phyloP scores from a whole-genome alignment of 2,113 vertebrate species.

The Petroica traversi region DNA sequence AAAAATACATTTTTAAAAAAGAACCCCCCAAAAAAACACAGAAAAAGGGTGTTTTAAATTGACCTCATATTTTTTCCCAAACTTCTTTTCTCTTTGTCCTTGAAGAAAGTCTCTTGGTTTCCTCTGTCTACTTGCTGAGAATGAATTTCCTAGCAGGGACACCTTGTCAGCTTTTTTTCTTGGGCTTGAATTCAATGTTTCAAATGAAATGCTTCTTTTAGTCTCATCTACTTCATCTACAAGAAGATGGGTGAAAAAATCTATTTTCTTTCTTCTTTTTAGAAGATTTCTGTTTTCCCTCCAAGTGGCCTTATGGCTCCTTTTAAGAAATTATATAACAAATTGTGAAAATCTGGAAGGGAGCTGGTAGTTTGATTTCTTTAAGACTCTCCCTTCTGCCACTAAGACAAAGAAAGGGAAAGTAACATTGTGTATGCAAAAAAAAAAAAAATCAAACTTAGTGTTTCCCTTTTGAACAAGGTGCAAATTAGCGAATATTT shows the following conservation, averaged over 20 bases:
- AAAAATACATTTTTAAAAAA: background rate
- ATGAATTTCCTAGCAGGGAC: constrained; percentile 19
- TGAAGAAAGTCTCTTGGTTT: constrained; percentile 33
- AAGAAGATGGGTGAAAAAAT: constrained; percentile 8
- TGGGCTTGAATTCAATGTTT: constrained; percentile 21
- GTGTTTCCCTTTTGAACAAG: constrained; percentile 57
- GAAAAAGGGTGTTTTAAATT: background rate
- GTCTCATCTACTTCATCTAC: constrained; percentile 39
- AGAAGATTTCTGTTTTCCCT: background rate
- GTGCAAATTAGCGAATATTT: constrained; percentile 69
- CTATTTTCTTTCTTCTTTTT: constrained; percentile 53
- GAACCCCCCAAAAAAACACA: background rate
- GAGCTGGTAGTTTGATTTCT: constrained; percentile 38
- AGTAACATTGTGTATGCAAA: background rate
- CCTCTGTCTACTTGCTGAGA: background rate
- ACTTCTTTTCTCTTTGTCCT: constrained; percentile 25
- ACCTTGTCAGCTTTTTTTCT: constrained; percentile 32
- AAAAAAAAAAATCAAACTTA: constrained; percentile 24
- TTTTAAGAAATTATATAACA: constrained; percentile 60
- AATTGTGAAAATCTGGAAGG: constrained; percentile 45
- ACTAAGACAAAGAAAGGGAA: constrained; percentile 55
- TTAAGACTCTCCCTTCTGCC: constrained; percentile 43
- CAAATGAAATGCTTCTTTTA: constrained; percentile 51
- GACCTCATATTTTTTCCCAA: constrained; percentile 4
- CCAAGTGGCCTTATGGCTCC: constrained; percentile 24